Base-by-base conservation (phyloP, 2,888 invertebrate genomes). In the Ormia ochracea region DNA sequence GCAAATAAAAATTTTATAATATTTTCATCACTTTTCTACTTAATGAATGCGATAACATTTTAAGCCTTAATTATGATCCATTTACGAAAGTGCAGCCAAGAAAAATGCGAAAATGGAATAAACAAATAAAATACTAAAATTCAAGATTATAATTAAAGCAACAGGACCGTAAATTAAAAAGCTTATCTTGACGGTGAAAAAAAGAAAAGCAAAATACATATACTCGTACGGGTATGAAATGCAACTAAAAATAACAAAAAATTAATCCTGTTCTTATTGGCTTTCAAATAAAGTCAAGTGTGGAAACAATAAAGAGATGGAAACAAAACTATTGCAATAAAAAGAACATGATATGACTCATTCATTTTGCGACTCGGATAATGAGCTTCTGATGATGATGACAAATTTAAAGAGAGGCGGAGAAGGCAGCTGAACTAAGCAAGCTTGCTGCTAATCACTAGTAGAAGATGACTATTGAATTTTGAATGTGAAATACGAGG, bases 71-170 rank as follows among this genome's bases (percentile, higher is more conserved):
- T 74, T 74, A 74, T 74, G 65, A 74, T 74, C 73, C 73, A 74
- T 65, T 74, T 74, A 43, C 65, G 28, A 38, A 74, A 58, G 36
- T 63, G 54, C 36, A 73, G 58, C 28, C 48, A 74, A 50, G 26
- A 33, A 48, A 56, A 41, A 21, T n/a, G n/a, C 2, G 26, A 36
- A 14, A 48, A 31, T 54, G 33, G 26, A 52, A 9, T 10, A 45
- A 31, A 19, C 59, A 66, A 66, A 66, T 54, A 59, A 66, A 56
- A 74, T 41, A 43, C 50, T 50, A 56, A 73, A 73, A 65, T 45
- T 65, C 65, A 73, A 74, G 74, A 74, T 74, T 74, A 74, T 74
- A 74, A 74, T 74, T 74, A 74, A 74, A 74, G 66, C 66, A 74
- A 58, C 58, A 74, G 74, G 66, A 66, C 43, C 74, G 66, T 74